Evolutionary conservation across 2,888 invertebrate species (phyloP).

Genomic region (Dascillus cervinus): DNA sequence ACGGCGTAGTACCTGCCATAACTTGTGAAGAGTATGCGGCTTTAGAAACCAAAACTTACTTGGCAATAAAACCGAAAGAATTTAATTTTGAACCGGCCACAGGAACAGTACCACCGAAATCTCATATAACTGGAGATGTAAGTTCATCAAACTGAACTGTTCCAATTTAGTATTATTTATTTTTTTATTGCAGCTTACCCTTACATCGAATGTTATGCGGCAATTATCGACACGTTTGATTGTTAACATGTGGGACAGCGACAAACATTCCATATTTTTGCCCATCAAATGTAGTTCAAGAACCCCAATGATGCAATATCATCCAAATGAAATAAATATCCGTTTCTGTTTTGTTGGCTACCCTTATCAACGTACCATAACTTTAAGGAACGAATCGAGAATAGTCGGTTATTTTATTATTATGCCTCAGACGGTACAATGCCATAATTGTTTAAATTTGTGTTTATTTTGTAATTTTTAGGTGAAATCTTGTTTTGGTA

Average conservation of each 20-base stretch:
- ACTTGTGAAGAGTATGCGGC: slow-evolving; percentile 44
- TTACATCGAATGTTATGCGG: slow-evolving; percentile 49
- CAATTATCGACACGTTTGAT: slow-evolving; percentile 44
- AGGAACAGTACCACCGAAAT: slow-evolving; percentile 44
- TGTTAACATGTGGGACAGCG: slow-evolving; percentile 51
- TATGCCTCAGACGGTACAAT: background rate
- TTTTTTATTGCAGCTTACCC: slow-evolving; percentile 43
- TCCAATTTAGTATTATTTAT: background rate
- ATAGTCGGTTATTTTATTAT: slow-evolving; percentile 43
- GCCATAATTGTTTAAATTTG: too few species aligned
- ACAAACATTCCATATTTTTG: slow-evolving; percentile 47
- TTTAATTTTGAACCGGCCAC: slow-evolving; percentile 46
- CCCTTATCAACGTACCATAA: slow-evolving; percentile 45
- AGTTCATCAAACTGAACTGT: too few species aligned
- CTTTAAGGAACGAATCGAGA: slow-evolving; percentile 43
- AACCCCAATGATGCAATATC: slow-evolving; percentile 44
- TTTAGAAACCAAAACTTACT: slow-evolving; percentile 37
- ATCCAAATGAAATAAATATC: slow-evolving; percentile 47
- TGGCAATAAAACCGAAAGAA: slow-evolving; percentile 48
- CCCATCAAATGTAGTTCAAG: slow-evolving; percentile 47
- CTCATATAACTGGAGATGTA: slow-evolving; percentile 43
- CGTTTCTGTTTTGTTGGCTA: slow-evolving; percentile 54
- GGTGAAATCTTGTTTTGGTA: too few species aligned
- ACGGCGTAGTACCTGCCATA: slow-evolving; percentile 49
- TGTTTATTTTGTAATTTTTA: too few species aligned